phyloP scores from a whole-genome alignment of 2,797 vertebrate genomes.

The Microctenopoma lineatum region DNA sequence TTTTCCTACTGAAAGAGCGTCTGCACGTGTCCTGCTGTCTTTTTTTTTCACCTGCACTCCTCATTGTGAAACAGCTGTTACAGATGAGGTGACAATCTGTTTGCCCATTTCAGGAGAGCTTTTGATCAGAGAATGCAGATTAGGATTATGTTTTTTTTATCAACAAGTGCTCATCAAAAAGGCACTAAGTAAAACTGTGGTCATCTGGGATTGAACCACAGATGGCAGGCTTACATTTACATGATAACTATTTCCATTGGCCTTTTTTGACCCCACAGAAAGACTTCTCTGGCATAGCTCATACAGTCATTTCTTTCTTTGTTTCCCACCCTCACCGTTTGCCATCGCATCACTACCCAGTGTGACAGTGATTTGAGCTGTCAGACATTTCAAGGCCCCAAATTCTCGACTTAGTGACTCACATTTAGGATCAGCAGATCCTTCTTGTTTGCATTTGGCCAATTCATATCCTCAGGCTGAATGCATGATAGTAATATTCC shows the following conservation, averaged over 20 bases:
- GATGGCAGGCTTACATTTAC: conserved; percentile 36
- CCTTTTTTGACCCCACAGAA: conserved; percentile 31
- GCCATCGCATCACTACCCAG: conserved; percentile 47
- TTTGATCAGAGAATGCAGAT: conserved; percentile 61
- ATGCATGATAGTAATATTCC: conserved; percentile 52
- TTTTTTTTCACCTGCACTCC: conserved; percentile 22
- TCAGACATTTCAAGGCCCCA: conserved; percentile 61
- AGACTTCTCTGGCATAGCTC: conserved; percentile 12
- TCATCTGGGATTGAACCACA: conserved; percentile 44
- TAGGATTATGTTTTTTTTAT: conserved; percentile 41
- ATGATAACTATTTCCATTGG: conserved; percentile 26
- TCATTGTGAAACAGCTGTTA: conserved; percentile 52
- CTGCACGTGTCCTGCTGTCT: conserved; percentile 38
- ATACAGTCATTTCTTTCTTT: conserved; percentile 23
- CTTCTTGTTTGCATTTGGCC: conserved; percentile 68
- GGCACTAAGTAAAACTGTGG: conserved; percentile 52
- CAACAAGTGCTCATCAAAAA: conserved; percentile 52
- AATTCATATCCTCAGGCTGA: conserved; percentile 52
- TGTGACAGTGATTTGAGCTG: conserved; percentile 64
- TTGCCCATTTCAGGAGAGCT: conserved; percentile 38
- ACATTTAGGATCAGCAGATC: conserved; percentile 59
- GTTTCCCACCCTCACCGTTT: conserved; percentile 2
- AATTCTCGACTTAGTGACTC: conserved; percentile 62
- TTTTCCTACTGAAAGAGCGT: conserved; percentile 59
- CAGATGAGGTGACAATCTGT: conserved; percentile 54